phyloP scores from a whole-genome alignment of 53 echinoderm and acorn worm species.

The Echinarachnius parma region DNA sequence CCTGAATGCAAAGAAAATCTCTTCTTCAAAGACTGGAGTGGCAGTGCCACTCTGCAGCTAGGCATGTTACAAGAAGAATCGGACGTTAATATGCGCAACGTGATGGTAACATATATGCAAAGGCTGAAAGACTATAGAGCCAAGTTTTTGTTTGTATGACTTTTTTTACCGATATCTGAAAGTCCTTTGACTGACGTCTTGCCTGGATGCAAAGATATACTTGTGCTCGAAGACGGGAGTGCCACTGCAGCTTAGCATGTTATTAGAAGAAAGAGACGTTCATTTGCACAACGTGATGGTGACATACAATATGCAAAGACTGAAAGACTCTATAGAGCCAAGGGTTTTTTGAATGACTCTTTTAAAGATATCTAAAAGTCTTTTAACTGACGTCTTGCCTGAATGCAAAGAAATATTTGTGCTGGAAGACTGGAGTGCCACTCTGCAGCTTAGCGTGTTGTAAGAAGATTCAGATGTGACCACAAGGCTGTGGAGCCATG shows the following conservation, averaged over 20 bases:
- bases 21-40: conserved; percentile 70
- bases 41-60: conserved; percentile 79
- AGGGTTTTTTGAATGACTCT: too few species aligned
- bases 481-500: too few species aligned
- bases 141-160: too few species aligned
- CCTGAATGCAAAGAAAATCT: conserved; percentile 66
- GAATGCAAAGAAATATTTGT: conserved; percentile 40
- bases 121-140: too few species aligned
- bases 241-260: conserved; percentile 89
- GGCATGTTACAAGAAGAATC: conserved; percentile 89
- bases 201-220: too few species aligned
- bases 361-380: too few species aligned
- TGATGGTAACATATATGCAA: conserved; percentile 15
- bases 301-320: too few species aligned
- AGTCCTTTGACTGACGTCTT: too few species aligned
- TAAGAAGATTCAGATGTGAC: conserved; percentile 70
- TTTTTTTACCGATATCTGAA: too few species aligned
- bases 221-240: too few species aligned
- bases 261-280: conserved; percentile 80
- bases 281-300: conserved; percentile 13
- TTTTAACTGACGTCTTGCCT: background rate
- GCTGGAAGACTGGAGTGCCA: conserved; percentile 79
- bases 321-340: too few species aligned
- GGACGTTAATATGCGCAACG: conserved; percentile 31
- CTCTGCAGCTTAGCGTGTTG: conserved; percentile 89